Conservation (phyloP, 2,888 invertebrate species). For the Toxonevra muliebris region DNA sequence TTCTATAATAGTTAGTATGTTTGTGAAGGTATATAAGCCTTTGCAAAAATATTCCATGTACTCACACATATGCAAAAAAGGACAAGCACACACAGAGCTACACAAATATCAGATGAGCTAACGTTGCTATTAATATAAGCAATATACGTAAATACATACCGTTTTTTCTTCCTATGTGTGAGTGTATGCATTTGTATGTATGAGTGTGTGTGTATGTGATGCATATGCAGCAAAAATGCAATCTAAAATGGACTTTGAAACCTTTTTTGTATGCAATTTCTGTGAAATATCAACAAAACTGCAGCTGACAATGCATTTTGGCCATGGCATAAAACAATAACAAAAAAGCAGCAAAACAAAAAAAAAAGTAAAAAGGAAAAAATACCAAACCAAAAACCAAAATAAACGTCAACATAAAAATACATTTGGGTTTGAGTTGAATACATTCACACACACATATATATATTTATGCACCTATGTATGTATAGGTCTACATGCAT, state of each 20-base stretch:
- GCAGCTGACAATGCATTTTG: slow-evolving; percentile 43
- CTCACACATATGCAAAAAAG: no score
- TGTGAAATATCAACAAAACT: slow-evolving; percentile 32
- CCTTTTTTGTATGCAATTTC: slow-evolving; percentile 29
- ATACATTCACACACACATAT: neutral
- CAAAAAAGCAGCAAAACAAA: no score
- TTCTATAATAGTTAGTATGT: neutral
- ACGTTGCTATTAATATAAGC: no score
- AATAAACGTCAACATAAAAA: slow-evolving; percentile 16
- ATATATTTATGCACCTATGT: neutral
- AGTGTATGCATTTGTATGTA: neutral
- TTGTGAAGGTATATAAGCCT: neutral
- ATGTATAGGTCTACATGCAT: neutral
- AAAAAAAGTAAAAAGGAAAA: no score
- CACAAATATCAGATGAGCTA: no score
- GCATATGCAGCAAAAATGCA: slow-evolving; percentile 12
- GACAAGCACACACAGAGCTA: no score
- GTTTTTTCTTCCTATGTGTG: neutral
- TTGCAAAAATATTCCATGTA: neutral
- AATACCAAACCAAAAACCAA: neutral
- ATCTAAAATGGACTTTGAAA: slow-evolving; percentile 31
- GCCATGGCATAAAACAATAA: neutral
- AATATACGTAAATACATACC: neutral
- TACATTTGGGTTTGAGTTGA: neutral
- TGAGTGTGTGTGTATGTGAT: neutral